A percentile compares a stretch with the other conserved stretches of the same genome.
phyloP scores from a whole-genome alignment of 2,797 vertebrate genomes.

The Epinephelus awoara region DNA sequence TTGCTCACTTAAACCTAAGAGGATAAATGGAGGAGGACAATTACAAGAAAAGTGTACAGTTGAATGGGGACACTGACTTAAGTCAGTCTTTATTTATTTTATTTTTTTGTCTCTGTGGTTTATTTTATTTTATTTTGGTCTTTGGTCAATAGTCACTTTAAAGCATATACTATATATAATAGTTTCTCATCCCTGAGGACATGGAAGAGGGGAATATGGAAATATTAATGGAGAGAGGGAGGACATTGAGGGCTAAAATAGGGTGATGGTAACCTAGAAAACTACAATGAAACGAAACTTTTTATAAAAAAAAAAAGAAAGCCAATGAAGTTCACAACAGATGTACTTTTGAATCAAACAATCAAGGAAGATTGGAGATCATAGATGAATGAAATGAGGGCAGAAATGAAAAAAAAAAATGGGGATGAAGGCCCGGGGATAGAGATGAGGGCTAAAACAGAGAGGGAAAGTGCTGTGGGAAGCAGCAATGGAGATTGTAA shows the following conservation, averaged over 20 bases:
- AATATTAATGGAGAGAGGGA: constrained; percentile 15
- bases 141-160: constrained; percentile 4
- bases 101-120: neutral
- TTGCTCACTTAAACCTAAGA: neutral
- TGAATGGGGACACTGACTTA: neutral
- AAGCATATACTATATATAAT: neutral
- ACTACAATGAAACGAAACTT: constrained; percentile 40
- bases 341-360: constrained; percentile 64
- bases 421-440: constrained; percentile 77
- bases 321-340: constrained; percentile 38
- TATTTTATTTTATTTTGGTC: neutral
- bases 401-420: constrained; percentile 56
- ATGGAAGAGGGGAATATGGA: constrained; percentile 11
- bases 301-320: constrained; percentile 6
- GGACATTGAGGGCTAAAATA: constrained; percentile 22
- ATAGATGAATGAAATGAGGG: constrained; percentile 71
- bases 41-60: neutral
- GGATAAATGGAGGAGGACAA: neutral
- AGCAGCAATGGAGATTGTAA: constrained; percentile 84
- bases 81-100: neutral
- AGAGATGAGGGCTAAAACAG: constrained; percentile 74
- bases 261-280: constrained; percentile 65
- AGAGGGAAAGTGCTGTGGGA: constrained; percentile 80
- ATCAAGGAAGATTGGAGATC: constrained; percentile 52
- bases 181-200: constrained; percentile 13